These are phyloP conservation scores for Trinectes maculatus DNA, from an alignment of 2,113 vertebrate genomes.

Conservation along the genomic window DNA sequence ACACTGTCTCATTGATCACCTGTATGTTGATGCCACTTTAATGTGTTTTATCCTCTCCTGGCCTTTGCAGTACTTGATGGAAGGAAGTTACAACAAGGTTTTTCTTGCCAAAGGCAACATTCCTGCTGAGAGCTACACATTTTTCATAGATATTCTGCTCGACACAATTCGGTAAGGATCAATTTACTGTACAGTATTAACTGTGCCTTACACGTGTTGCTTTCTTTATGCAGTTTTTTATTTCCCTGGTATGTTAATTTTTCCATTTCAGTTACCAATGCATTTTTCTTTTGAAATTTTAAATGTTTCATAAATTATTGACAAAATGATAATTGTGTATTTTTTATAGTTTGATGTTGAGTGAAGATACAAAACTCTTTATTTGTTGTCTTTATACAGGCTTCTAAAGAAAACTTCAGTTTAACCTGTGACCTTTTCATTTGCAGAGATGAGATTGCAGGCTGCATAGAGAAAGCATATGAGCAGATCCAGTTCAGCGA, in stretches of 20 bases:
- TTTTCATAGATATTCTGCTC: constrained; percentile 95
- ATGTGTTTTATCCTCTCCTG: background rate
- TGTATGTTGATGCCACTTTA: background rate
- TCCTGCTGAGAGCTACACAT: constrained; percentile 94
- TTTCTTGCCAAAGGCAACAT: constrained; percentile 98
- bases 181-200: background rate
- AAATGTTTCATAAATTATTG: too few species aligned
- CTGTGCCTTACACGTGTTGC: background rate
- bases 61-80: constrained; percentile 91
- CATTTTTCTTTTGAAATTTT: too few species aligned
- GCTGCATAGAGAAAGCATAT: constrained; percentile 94
- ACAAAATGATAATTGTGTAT: too few species aligned
- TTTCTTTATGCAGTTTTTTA: background rate
- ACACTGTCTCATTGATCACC: background rate
- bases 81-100: constrained; percentile 97
- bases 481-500: constrained; percentile 92
- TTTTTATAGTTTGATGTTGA: too few species aligned
- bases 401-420: background rate
- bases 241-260: background rate
- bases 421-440: constrained; percentile 19
- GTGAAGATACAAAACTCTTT: background rate
- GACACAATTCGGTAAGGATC: constrained; percentile 90
- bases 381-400: background rate
- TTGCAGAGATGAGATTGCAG: constrained; percentile 91
- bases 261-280: too few species aligned